Evolutionary conservation across 1,140 invertebrate species (phyloP).

Genomic region (Gonioctena quinquepunctata): DNA sequence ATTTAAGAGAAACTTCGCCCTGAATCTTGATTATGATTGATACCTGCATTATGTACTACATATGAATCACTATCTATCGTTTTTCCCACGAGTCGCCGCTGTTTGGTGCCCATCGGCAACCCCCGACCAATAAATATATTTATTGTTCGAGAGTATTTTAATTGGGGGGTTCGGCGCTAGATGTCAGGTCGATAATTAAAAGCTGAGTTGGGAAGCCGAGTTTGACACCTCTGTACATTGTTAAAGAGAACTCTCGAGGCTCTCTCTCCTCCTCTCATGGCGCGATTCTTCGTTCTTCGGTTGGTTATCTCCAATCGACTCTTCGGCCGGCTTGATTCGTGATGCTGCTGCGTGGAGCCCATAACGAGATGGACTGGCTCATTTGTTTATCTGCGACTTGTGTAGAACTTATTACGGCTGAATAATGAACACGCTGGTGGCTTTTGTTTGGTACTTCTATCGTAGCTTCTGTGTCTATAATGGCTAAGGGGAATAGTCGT

Average conservation of each 20-base stretch:
- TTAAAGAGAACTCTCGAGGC: slow-evolving; percentile 41
- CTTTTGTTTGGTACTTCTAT: slow-evolving; percentile 27
- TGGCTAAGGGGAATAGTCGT: not conserved
- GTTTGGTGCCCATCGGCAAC: not conserved
- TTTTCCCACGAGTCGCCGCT: not conserved
- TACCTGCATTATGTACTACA: no score
- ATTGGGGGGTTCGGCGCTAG: slow-evolving; percentile 53
- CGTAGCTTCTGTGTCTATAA: slow-evolving; percentile 33
- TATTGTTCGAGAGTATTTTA: slow-evolving; percentile 53
- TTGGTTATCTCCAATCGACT: slow-evolving; percentile 45
- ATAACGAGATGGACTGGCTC: slow-evolving; percentile 52
- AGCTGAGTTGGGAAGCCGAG: slow-evolving; percentile 49
- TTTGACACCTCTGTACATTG: slow-evolving; percentile 55
- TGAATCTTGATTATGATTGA: no score
- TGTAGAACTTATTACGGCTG: slow-evolving; percentile 49
- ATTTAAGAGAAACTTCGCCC: no score
- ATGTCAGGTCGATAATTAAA: slow-evolving; percentile 55
- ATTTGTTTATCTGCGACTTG: slow-evolving; percentile 52
- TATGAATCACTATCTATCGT: no score
- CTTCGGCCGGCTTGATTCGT: slow-evolving; percentile 47
- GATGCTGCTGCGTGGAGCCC: slow-evolving; percentile 40
- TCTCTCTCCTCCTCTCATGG: slow-evolving; percentile 28
- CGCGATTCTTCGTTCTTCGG: slow-evolving; percentile 29
- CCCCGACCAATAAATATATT: slow-evolving; percentile 32
- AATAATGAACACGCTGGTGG: slow-evolving; percentile 47